Conservation (phyloP, 2,888 invertebrate species). For the Theodoxus fluviatilis region DNA sequence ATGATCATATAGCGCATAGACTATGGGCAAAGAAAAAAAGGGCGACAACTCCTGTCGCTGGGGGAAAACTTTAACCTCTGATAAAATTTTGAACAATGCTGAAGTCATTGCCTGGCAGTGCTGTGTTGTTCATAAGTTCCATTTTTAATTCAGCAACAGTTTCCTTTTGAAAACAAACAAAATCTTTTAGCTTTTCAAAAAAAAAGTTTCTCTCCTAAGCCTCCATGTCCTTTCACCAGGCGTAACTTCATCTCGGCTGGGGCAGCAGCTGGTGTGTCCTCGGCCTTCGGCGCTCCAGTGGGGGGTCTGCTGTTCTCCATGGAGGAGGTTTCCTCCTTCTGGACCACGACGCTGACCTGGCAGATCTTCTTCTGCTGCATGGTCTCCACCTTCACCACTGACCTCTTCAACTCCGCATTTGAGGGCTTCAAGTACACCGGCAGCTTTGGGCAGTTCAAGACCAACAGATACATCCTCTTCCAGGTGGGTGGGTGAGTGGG, state of each 20-base stretch:
- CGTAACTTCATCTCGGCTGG: slow-evolving; percentile 65
- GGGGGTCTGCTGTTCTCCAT: slow-evolving; percentile 67
- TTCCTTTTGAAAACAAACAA: not conserved
- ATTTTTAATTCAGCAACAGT: too few relatives aligned
- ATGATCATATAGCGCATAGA: too few relatives aligned
- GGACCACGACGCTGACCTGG: slow-evolving; percentile 66
- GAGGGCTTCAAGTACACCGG: slow-evolving; percentile 57
- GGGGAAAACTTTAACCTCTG: not conserved
- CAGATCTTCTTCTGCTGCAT: slow-evolving; percentile 68
- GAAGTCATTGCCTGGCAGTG: too few relatives aligned
- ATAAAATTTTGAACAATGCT: not conserved
- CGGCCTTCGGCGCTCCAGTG: slow-evolving; percentile 67
- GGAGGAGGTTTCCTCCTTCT: slow-evolving; percentile 68
- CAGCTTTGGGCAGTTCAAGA: slow-evolving; percentile 62
- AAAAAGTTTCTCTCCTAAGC: too few relatives aligned
- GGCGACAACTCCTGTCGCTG: not conserved
- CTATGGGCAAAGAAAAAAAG: too few relatives aligned
- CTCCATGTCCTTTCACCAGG: slow-evolving; percentile 40
- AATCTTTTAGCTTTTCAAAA: not conserved
- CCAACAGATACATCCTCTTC: slow-evolving; percentile 63
- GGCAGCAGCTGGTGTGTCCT: slow-evolving; percentile 66
- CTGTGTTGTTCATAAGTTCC: not conserved
- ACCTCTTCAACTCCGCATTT: slow-evolving; percentile 63
- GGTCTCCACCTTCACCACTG: slow-evolving; percentile 64
- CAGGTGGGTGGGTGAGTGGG: slow-evolving; percentile 43